These are phyloP conservation scores for Luperina testacea DNA, from an alignment of 2,888 invertebrate genomes.

Conservation along the genomic window DNA sequence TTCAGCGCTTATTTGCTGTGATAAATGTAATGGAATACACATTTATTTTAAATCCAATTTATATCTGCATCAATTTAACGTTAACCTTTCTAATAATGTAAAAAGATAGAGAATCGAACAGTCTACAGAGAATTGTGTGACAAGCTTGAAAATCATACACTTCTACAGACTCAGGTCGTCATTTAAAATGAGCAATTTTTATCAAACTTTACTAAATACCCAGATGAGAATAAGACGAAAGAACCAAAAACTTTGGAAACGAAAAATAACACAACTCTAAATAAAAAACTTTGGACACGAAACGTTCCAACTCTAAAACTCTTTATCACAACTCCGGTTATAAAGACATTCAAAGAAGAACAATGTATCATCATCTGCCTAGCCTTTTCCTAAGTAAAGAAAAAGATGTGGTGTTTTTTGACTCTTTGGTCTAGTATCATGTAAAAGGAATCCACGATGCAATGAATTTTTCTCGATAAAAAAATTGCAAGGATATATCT, in stretches of 20 bases:
- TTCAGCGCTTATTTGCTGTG: neutral
- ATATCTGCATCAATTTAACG: neutral
- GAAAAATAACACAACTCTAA: neutral
- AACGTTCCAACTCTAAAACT: slow-evolving; percentile 6
- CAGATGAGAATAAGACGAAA: neutral
- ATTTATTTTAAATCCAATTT: neutral
- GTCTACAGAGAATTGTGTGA: neutral
- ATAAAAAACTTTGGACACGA: slow-evolving; percentile 16
- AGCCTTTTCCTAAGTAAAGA: neutral
- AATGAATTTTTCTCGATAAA: no score
- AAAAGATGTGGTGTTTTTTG: no score
- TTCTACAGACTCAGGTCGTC: neutral
- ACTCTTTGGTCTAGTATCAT: no score
- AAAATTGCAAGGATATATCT: no score
- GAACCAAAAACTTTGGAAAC: slow-evolving; percentile 8
- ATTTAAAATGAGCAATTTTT: neutral
- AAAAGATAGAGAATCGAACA: neutral
- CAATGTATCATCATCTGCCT: neutral
- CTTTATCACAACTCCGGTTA: slow-evolving; percentile 4
- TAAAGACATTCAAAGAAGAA: slow-evolving; percentile 13
- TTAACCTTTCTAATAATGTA: neutral
- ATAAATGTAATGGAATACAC: neutral
- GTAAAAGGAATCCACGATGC: no score
- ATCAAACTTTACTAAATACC: neutral
- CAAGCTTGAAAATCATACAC: neutral